Evolutionary conservation across 2,888 invertebrate genomes (phyloP).

Genomic region (Coleophora flavipennella): DNA sequence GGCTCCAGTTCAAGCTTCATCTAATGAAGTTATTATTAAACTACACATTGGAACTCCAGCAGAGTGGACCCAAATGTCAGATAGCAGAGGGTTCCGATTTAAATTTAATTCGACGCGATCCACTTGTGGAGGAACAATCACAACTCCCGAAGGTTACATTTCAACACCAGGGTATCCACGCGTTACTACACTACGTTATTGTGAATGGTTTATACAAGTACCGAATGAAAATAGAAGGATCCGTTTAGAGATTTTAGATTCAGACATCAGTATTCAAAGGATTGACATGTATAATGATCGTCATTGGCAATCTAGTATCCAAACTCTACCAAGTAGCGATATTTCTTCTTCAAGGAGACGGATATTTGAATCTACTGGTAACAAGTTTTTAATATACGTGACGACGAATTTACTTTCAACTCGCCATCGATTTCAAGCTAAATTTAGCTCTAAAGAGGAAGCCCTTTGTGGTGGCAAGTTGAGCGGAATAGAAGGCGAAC

Average conservation of each 20-base stretch:
- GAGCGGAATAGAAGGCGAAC: conserved; percentile 28
- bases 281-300: conserved; percentile 72
- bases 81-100: conserved; percentile 73
- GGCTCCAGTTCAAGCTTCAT: conserved; percentile 34
- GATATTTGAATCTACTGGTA: conserved; percentile 75
- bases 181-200: conserved; percentile 38
- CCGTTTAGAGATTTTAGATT: conserved; percentile 69
- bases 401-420: conserved; percentile 56
- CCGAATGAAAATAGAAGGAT: conserved; percentile 48
- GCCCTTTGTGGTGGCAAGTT: conserved; percentile 49
- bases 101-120: conserved; percentile 70
- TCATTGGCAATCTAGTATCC: conserved; percentile 46
- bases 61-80: conserved; percentile 33
- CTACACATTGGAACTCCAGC: conserved; percentile 39
- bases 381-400: conserved; percentile 75
- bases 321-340: conserved; percentile 28
- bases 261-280: conserved; percentile 37
- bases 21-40: conserved; percentile 43
- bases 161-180: conserved; percentile 80
- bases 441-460: conserved; percentile 75
- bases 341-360: conserved; percentile 20
- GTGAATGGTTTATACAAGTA: conserved; percentile 45
- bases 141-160: conserved; percentile 76
- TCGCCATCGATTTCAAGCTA: conserved; percentile 80
- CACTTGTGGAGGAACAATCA: conserved; percentile 79